These are phyloP conservation scores for Trachurus trachurus DNA, from an alignment of 2,797 vertebrate genomes.

Conservation along the genomic window DNA sequence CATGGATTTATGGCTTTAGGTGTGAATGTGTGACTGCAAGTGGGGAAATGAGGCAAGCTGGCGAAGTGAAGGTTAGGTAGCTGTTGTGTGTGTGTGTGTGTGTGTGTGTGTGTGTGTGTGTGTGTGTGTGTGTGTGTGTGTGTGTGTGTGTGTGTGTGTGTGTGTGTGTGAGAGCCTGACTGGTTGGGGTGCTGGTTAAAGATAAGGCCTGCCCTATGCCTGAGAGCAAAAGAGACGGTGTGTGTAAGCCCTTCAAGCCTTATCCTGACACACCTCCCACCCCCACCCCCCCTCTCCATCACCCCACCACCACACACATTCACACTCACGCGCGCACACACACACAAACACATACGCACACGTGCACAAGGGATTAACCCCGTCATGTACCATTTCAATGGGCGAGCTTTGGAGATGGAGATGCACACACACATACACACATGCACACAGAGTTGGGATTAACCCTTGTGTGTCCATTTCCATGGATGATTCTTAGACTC, in stretches of 20 bases:
- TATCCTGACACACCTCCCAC: conserved; percentile 79
- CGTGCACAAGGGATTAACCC: conserved; percentile 78
- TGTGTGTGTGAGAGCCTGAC: background rate
- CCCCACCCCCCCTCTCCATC: conserved; percentile 66
- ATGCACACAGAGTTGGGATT: conserved; percentile 72
- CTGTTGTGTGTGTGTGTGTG: conserved; percentile 16
- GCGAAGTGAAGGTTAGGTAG: conserved; percentile 59
- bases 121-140: conserved; percentile 21
- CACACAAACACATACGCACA: conserved; percentile 3
- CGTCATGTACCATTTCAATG: conserved; percentile 83
- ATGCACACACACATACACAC: conserved; percentile 43
- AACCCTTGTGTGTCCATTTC: conserved; percentile 83
- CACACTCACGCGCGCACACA: background rate
- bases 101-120: conserved; percentile 32
- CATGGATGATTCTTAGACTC: conserved; percentile 78
- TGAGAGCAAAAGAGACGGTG: conserved; percentile 78
- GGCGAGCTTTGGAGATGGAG: conserved; percentile 67
- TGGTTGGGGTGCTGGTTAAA: conserved; percentile 77
- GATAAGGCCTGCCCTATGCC: conserved; percentile 81
- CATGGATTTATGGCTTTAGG: conserved; percentile 74
- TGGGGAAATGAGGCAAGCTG: conserved; percentile 63
- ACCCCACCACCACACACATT: conserved; percentile 40
- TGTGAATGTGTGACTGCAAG: conserved; percentile 69
- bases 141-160: no score
- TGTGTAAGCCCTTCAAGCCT: conserved; percentile 80